These are phyloP conservation scores for Hirudinaria manillensis DNA, from an alignment of 2,888 invertebrate species.

Conservation along the genomic window DNA sequence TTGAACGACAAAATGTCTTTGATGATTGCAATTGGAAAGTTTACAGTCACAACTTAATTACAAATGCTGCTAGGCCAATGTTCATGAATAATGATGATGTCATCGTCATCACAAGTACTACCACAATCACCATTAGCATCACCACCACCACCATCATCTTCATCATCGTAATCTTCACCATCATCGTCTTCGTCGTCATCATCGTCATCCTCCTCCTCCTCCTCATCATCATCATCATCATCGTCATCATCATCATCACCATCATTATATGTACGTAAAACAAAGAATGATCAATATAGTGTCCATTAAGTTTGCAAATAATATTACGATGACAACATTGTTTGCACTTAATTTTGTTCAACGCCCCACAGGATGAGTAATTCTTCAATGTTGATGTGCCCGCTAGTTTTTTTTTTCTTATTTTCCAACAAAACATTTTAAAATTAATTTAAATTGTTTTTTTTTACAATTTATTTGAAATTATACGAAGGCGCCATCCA, in stretches of 20 bases:
- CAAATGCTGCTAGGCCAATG: neutral
- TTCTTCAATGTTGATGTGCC: no score
- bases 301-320: neutral
- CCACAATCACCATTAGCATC: slow-evolving; percentile 27
- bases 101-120: slow-evolving; percentile 19
- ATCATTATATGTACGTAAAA: slow-evolving; percentile 1
- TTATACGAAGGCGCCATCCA: neutral
- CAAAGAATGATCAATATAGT: neutral
- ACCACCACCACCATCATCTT: slow-evolving; percentile 12
- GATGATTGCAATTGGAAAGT: neutral
- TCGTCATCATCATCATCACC: slow-evolving; percentile 29
- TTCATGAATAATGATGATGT: neutral
- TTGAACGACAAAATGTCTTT: no score
- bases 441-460: neutral
- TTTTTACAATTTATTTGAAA: neutral
- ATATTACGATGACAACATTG: no score
- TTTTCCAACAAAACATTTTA: no score
- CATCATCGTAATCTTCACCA: slow-evolving; percentile 5
- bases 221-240: slow-evolving; percentile 30
- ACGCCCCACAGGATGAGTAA: no score
- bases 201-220: slow-evolving; percentile 25
- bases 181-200: slow-evolving; percentile 28
- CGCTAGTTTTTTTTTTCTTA: no score
- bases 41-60: neutral
- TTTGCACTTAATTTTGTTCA: no score